Percentiles rank a stretch among this genome's conserved stretches.
Evolutionary conservation across 2,797 vertebrate genomes (phyloP).

Genomic region (Rhinella marina): DNA sequence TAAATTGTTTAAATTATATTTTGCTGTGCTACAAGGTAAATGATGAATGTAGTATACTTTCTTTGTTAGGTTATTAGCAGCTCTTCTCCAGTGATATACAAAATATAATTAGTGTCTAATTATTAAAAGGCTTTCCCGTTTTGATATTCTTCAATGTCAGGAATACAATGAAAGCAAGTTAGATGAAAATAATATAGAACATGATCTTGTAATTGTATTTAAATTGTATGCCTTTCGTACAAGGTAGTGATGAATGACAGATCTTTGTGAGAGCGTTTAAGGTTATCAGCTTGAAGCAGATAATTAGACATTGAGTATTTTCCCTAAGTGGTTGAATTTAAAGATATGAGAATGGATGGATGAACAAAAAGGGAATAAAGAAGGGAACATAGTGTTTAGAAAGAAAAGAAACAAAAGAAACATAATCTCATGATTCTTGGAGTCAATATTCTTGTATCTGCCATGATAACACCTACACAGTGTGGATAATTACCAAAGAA

Average conservation of each 20-base stretch:
- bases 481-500: slow-evolving; percentile 9
- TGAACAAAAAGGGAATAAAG: not conserved
- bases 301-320: slow-evolving; percentile 47
- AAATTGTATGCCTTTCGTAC: slow-evolving; percentile 45
- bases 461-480: slow-evolving; percentile 20
- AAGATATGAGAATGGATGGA: slow-evolving; percentile 39
- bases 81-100: slow-evolving; percentile 38
- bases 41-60: slow-evolving; percentile 1
- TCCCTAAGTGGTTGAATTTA: slow-evolving; percentile 34
- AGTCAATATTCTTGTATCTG: slow-evolving; percentile 24
- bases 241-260: slow-evolving; percentile 48
- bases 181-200: slow-evolving; percentile 57
- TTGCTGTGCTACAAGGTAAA: slow-evolving; percentile 24
- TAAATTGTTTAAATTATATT: slow-evolving; percentile 27
- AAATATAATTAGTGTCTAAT: slow-evolving; percentile 58
- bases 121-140: slow-evolving; percentile 48
- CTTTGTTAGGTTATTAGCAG: slow-evolving; percentile 30
- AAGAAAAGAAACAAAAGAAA: slow-evolving; percentile 31
- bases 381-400: slow-evolving; percentile 4
- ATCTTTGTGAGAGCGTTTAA: slow-evolving; percentile 42
- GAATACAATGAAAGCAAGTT: slow-evolving; percentile 46
- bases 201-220: slow-evolving; percentile 56
- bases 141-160: slow-evolving; percentile 51
- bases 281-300: slow-evolving; percentile 49
- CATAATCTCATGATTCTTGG: not conserved